Conservation (phyloP, 2,797 vertebrate genomes). For the Sorex maritimensis region DNA sequence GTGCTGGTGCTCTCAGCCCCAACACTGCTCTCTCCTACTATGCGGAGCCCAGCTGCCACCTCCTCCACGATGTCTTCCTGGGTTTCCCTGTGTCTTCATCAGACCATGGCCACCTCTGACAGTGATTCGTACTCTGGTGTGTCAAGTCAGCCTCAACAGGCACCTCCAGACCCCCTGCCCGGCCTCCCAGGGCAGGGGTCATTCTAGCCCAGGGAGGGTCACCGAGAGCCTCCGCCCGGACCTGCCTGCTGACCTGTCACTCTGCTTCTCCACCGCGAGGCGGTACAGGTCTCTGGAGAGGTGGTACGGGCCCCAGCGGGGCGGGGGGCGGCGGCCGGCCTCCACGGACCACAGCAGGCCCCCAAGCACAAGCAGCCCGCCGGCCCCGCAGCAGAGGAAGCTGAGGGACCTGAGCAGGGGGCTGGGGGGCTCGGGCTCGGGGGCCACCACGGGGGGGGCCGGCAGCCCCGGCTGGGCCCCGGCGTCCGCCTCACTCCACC, state of each 20-base stretch:
- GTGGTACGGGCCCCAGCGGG: conserved; percentile 86
- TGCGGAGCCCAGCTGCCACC: not conserved
- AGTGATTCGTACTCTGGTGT: not conserved
- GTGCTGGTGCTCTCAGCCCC: not conserved
- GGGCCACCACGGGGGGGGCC: not conserved
- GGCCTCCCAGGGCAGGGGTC: too few relatives aligned
- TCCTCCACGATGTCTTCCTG: conserved; percentile 33
- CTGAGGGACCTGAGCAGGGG: conserved; percentile 88
- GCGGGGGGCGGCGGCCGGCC: conserved; percentile 82
- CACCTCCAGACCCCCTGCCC: not conserved
- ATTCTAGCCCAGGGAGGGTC: too few relatives aligned
- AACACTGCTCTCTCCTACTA: not conserved
- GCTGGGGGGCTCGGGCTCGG: not conserved
- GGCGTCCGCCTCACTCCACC: conserved; percentile 88
- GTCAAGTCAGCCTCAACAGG: not conserved
- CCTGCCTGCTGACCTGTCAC: conserved; percentile 86
- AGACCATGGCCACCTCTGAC: not conserved
- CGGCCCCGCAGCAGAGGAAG: conserved; percentile 89
- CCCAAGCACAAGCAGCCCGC: conserved; percentile 88
- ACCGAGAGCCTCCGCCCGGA: not conserved
- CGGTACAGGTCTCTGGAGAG: conserved; percentile 89
- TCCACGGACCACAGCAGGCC: conserved; percentile 90
- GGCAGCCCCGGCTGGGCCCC: conserved; percentile 71
- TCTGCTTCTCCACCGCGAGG: conserved; percentile 88
- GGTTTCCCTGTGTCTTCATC: not conserved